Conservation (phyloP, 2,797 vertebrate species). For the Darevskia mixta region DNA sequence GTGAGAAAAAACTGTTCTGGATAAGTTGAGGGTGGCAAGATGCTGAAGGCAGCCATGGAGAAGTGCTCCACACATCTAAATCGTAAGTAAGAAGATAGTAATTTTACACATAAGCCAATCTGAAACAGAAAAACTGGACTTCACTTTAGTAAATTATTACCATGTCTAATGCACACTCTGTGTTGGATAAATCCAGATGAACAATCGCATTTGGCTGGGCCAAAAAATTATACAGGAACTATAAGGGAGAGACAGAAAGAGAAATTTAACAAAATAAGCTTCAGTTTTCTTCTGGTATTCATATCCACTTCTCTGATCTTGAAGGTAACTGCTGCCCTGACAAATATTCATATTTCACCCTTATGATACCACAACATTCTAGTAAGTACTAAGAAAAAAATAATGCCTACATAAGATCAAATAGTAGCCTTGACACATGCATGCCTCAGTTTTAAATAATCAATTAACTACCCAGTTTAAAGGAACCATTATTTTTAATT, state of each 20-base stretch:
- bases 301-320: not conserved
- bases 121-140: not conserved
- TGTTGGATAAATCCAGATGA: conserved; percentile 94
- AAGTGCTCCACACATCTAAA: conserved; percentile 92
- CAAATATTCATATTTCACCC: not conserved
- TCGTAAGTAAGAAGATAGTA: conserved; percentile 30
- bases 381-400: not conserved
- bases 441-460: conserved; percentile 11
- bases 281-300: conserved; percentile 5
- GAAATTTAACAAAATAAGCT: not conserved
- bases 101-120: not conserved
- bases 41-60: conserved; percentile 92
- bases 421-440: not conserved
- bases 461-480: conserved; percentile 14
- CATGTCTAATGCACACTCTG: conserved; percentile 94
- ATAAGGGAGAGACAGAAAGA: conserved; percentile 46
- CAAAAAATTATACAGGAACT: conserved; percentile 95
- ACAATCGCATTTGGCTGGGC: conserved; percentile 91
- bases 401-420: not conserved
- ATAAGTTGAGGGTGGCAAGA: conserved; percentile 90
- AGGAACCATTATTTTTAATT: conserved; percentile 37
- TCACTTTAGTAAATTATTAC: conserved; percentile 75
- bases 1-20: conserved; percentile 93
- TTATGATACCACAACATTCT: not conserved
- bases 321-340: not conserved